Percentiles rank a stretch among this genome's conserved stretches.
phyloP scores from a whole-genome alignment of 2,888 invertebrate species.

The Torymus auratus region DNA sequence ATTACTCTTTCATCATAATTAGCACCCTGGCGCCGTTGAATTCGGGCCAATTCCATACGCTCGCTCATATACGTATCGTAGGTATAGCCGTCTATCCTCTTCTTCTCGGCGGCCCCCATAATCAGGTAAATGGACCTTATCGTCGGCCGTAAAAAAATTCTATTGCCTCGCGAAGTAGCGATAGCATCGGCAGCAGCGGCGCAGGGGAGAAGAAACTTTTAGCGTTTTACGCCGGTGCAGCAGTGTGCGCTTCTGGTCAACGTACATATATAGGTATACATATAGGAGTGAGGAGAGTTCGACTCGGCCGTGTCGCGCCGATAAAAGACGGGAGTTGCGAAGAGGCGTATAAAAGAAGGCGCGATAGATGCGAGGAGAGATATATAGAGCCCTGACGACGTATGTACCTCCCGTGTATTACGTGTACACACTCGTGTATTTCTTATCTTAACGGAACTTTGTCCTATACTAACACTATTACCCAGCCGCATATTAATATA shows the following conservation, averaged over 20 bases:
- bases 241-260: constrained; percentile 3
- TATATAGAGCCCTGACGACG: not conserved
- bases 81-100: no score
- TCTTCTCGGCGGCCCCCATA: constrained; percentile 17
- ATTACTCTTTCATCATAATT: constrained; percentile 50
- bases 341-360: constrained; percentile 20
- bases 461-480: no score
- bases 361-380: not conserved
- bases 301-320: constrained; percentile 39
- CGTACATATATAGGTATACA: not conserved
- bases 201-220: constrained; percentile 16
- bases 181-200: constrained; percentile 10
- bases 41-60: constrained; percentile 12
- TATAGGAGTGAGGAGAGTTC: constrained; percentile 10
- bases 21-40: constrained; percentile 8
- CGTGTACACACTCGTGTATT: no score
- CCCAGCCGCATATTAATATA: no score
- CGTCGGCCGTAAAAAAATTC: constrained; percentile 42
- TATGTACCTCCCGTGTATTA: not conserved
- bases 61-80: not conserved
- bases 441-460: no score
- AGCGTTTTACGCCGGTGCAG: constrained; percentile 26
- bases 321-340: constrained; percentile 45
- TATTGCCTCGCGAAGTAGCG: constrained; percentile 43
- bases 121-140: constrained; percentile 44